Conservation (phyloP, 2,888 invertebrate species). For the Diploptera punctata region DNA sequence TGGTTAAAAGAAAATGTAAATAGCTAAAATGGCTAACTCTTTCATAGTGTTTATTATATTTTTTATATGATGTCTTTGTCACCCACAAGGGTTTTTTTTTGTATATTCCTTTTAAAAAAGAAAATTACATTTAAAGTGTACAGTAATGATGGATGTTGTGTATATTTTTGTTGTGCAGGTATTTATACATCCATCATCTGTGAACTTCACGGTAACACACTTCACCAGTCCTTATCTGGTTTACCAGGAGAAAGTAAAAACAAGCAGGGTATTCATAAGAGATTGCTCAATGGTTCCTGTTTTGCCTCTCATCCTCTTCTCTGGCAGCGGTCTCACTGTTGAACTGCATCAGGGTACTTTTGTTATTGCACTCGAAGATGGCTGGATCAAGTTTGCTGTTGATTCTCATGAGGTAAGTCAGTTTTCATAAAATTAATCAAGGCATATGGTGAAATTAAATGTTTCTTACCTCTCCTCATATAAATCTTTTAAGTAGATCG, state of each 20-base stretch:
- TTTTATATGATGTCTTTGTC: too few species aligned
- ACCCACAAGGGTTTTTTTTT: too few species aligned
- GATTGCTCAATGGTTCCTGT: constrained; percentile 84
- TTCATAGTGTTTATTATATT: too few species aligned
- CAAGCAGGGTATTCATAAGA: constrained; percentile 77
- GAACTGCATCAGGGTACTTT: constrained; percentile 76
- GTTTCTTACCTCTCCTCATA: too few species aligned
- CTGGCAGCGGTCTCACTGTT: constrained; percentile 75
- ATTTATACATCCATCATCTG: constrained; percentile 76
- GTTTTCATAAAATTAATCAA: too few species aligned
- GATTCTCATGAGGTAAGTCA: constrained; percentile 72
- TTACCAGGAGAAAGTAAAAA: constrained; percentile 84
- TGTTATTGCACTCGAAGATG: constrained; percentile 76
- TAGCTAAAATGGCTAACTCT: too few species aligned
- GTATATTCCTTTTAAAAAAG: too few species aligned
- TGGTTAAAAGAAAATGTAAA: too few species aligned
- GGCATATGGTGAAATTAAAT: too few species aligned
- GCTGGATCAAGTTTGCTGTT: constrained; percentile 83
- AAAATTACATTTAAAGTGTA: too few species aligned
- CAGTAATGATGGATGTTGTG: too few species aligned
- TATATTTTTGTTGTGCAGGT: constrained; percentile 56
- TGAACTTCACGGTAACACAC: constrained; percentile 69
- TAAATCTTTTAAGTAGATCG: too few species aligned
- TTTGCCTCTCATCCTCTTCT: constrained; percentile 69
- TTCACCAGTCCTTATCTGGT: constrained; percentile 79